Evolutionary conservation across 2,113 vertebrate species (phyloP).

Genomic region (Cottus gobio): DNA sequence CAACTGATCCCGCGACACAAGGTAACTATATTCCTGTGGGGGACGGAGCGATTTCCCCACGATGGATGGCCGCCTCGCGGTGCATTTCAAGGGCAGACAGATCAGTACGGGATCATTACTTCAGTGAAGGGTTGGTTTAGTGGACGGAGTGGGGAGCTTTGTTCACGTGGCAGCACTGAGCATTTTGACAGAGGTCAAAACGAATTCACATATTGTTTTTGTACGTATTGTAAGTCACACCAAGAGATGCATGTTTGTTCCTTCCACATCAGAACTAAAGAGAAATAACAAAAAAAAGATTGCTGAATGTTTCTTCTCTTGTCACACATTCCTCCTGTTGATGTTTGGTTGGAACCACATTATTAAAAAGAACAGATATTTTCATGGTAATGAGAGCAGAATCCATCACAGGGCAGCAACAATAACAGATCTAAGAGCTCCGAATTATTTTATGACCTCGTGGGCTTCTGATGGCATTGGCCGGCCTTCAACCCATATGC

Average conservation of each 20-base stretch:
- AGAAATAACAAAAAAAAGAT: not conserved
- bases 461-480: not conserved
- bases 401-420: slow-evolving; percentile 3
- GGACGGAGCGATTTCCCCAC: slow-evolving; percentile 25
- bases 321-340: not conserved
- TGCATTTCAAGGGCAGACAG: slow-evolving; percentile 59
- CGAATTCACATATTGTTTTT: not conserved
- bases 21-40: slow-evolving; percentile 25
- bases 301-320: not conserved
- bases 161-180: not conserved
- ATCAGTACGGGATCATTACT: slow-evolving; percentile 44
- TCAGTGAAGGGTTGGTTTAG: slow-evolving; percentile 26
- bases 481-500: slow-evolving; percentile 13
- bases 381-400: slow-evolving; percentile 1
- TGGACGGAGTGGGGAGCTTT: slow-evolving; percentile 36
- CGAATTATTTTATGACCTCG: slow-evolving; percentile 8
- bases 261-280: not conserved
- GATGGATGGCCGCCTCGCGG: slow-evolving; percentile 37
- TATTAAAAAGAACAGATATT: slow-evolving; percentile 1
- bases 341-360: not conserved
- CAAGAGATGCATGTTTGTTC: not conserved
- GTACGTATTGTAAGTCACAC: not conserved
- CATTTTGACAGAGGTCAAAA: not conserved
- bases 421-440: slow-evolving; percentile 20
- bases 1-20: slow-evolving; percentile 51